Percentiles rank a stretch among this genome's conserved stretches.
These are phyloP conservation scores for Polydesmus complanatus DNA, from an alignment of 2,888 invertebrate species.

Conservation along the genomic window DNA sequence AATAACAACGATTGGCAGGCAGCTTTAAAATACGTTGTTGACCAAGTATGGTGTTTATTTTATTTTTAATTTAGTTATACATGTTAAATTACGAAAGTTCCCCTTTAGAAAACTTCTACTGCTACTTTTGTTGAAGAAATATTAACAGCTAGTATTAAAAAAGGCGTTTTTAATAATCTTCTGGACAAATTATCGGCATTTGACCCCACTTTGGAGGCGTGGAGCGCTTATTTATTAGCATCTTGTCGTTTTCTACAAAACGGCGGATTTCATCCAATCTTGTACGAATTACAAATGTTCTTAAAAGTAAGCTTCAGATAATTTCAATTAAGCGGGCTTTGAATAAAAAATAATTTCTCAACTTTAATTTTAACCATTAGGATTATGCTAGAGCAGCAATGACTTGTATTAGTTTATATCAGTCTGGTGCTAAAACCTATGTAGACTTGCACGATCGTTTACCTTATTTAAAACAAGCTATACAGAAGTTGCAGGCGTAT, in stretches of 20 bases:
- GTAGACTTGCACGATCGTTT: conserved; percentile 12
- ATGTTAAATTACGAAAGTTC: background rate
- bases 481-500: conserved; percentile 6
- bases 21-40: conserved; percentile 53
- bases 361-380: background rate
- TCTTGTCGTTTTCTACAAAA: conserved; percentile 9
- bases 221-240: conserved; percentile 1
- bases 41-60: conserved; percentile 35
- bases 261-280: background rate
- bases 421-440: conserved; percentile 1
- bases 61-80: background rate
- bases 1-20: conserved; percentile 53
- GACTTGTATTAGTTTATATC: conserved; percentile 12
- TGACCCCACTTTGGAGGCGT: background rate
- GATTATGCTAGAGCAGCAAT: conserved; percentile 11
- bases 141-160: conserved; percentile 1
- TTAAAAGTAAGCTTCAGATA: background rate
- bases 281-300: conserved; percentile 12
- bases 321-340: no score
- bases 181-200: background rate
- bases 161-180: background rate
- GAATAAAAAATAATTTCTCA: background rate
- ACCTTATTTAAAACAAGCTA: conserved; percentile 6
- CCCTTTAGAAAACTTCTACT: conserved; percentile 5
- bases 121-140: conserved; percentile 9